These are phyloP conservation scores for Nycticryphes semicollaris DNA, from an alignment of 2,113 vertebrate species.

Conservation along the genomic window DNA sequence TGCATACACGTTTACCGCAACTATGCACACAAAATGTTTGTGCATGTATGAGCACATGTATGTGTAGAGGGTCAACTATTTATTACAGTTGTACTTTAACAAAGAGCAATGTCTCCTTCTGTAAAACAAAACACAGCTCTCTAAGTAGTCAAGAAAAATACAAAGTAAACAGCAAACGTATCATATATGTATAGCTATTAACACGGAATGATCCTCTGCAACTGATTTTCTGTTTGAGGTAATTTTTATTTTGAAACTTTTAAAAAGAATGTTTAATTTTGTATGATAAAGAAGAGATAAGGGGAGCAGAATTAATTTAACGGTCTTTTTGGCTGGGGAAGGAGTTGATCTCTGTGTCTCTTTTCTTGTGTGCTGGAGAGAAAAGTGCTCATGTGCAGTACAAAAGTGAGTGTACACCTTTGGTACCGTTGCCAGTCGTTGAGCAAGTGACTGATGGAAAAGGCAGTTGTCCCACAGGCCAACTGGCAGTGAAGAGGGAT, in stretches of 20 bases:
- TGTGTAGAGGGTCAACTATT: background rate
- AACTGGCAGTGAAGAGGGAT: background rate
- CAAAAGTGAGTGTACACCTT: background rate
- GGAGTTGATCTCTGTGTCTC: background rate
- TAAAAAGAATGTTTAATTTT: background rate
- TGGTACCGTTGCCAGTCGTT: background rate
- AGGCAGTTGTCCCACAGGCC: background rate
- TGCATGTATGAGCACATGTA: background rate
- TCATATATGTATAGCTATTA: background rate
- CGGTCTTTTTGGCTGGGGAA: background rate
- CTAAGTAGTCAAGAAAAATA: background rate
- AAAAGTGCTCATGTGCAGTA: background rate
- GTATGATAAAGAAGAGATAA: background rate
- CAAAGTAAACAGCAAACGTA: background rate
- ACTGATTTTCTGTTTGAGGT: background rate
- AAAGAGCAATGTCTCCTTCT: background rate
- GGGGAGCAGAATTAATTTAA: background rate
- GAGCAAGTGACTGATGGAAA: background rate
- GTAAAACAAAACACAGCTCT: background rate
- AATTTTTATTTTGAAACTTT: background rate
- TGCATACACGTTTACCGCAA: background rate
- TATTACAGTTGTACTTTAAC: background rate
- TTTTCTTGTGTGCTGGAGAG: background rate
- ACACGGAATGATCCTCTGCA: background rate
- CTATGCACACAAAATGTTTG: background rate